phyloP scores from a whole-genome alignment of 2,797 vertebrate genomes.

The Micropoecilia bifurca region DNA sequence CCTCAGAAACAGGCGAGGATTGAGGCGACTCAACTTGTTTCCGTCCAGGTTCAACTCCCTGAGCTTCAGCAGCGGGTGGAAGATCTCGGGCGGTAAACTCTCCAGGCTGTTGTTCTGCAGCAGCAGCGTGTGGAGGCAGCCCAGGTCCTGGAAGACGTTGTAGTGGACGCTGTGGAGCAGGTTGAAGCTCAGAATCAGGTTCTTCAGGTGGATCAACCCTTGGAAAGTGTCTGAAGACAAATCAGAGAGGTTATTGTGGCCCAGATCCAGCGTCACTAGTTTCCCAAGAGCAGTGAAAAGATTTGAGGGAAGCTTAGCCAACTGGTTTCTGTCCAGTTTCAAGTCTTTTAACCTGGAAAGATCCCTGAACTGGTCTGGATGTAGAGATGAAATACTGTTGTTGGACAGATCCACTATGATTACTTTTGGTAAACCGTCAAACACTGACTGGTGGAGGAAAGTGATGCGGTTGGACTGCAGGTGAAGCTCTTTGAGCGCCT shows the following conservation, averaged over 20 bases:
- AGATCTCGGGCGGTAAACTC: constrained; percentile 42
- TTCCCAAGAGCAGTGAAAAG: constrained; percentile 49
- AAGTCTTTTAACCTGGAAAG: constrained; percentile 58
- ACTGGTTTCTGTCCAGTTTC: constrained; percentile 60
- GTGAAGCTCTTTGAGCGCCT: constrained; percentile 61
- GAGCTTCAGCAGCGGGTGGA: constrained; percentile 44
- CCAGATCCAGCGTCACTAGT: constrained; percentile 59
- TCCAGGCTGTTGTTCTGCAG: constrained; percentile 70
- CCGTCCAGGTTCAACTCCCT: constrained; percentile 68
- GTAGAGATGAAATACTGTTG: constrained; percentile 55
- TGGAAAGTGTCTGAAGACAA: constrained; percentile 42
- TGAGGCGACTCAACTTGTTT: constrained; percentile 61
- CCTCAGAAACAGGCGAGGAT: constrained; percentile 47
- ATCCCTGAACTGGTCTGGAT: constrained; percentile 49
- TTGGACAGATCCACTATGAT: constrained; percentile 52
- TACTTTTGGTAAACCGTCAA: constrained; percentile 52
- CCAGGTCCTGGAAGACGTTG: constrained; percentile 51
- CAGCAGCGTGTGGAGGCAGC: constrained; percentile 14
- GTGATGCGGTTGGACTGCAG: constrained; percentile 66
- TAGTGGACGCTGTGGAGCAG: constrained; percentile 43
- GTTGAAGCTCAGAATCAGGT: constrained; percentile 70
- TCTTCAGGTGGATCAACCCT: constrained; percentile 43
- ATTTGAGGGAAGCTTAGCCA: constrained; percentile 38
- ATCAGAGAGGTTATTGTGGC: constrained; percentile 51
- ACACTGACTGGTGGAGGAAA: constrained; percentile 41